Evolutionary conservation across 2,888 invertebrate species (phyloP).

Genomic region (Caenorhabditis auriculariae): DNA sequence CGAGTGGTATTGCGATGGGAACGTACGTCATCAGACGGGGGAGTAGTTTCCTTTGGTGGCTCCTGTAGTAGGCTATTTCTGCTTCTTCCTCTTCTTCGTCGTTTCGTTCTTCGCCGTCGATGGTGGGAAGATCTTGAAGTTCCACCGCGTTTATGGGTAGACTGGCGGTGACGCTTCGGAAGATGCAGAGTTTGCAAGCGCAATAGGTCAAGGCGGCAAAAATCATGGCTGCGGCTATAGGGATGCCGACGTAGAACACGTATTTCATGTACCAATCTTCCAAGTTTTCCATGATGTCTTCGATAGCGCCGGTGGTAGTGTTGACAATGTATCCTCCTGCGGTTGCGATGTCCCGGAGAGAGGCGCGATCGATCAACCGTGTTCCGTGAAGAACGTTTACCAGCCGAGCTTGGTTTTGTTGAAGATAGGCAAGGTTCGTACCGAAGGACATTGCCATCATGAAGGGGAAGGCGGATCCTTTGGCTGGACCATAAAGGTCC

Average conservation of each 20-base stretch:
- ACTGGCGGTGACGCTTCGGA: neutral
- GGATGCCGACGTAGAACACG: neutral
- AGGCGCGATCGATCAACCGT: neutral
- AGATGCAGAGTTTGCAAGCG: neutral
- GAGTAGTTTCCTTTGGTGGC: no score
- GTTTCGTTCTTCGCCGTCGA: neutral
- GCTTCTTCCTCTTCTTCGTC: no score
- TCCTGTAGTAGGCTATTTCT: no score
- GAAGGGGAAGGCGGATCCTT: constrained; percentile 7
- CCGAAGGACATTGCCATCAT: constrained; percentile 7
- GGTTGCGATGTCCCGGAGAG: neutral
- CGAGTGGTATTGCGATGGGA: neutral
- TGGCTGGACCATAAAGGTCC: constrained; percentile 6
- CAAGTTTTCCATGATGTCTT: neutral
- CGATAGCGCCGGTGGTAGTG: neutral
- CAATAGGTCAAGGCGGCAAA: no score
- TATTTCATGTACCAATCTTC: neutral
- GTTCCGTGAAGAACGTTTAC: neutral
- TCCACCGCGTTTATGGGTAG: neutral
- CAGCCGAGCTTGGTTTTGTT: constrained; percentile 1
- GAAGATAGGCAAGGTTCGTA: constrained; percentile 2
- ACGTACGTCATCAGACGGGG: neutral
- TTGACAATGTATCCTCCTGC: neutral
- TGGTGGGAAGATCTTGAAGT: no score
- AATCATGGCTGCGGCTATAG: neutral